A percentile compares a stretch with the other conserved stretches of the same genome.
Evolutionary conservation across 2,797 vertebrate genomes (phyloP).

Genomic region (Cossypha heuglini): DNA sequence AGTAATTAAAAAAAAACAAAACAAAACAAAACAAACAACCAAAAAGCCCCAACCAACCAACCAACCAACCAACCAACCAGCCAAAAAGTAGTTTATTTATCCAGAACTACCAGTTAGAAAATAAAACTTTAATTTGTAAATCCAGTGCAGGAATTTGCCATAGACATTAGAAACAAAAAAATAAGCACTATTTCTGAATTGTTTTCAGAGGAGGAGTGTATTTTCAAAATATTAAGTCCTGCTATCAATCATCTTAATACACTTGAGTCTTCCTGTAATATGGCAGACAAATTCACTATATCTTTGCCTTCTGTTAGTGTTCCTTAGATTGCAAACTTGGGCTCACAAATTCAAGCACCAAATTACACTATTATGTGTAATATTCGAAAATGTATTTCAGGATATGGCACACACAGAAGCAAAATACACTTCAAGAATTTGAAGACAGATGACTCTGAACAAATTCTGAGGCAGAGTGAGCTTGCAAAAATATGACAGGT

Average conservation of each 20-base stretch:
- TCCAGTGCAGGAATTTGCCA: background rate
- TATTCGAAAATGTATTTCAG: background rate
- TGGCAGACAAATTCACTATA: background rate
- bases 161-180: background rate
- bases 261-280: background rate
- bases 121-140: background rate
- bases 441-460: background rate
- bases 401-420: background rate
- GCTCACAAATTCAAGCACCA: background rate
- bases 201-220: background rate
- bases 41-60: background rate
- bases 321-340: background rate
- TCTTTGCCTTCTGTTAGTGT: background rate
- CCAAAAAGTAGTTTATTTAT: background rate
- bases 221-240: background rate
- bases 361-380: background rate
- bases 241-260: background rate
- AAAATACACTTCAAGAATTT: background rate
- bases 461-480: background rate
- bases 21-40: too few species aligned
- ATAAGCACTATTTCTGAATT: background rate
- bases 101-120: background rate
- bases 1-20: background rate
- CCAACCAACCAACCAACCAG: too few species aligned
- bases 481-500: background rate